Conservation (phyloP, 1,140 invertebrate genomes). For the Drosophila ohnishii region DNA sequence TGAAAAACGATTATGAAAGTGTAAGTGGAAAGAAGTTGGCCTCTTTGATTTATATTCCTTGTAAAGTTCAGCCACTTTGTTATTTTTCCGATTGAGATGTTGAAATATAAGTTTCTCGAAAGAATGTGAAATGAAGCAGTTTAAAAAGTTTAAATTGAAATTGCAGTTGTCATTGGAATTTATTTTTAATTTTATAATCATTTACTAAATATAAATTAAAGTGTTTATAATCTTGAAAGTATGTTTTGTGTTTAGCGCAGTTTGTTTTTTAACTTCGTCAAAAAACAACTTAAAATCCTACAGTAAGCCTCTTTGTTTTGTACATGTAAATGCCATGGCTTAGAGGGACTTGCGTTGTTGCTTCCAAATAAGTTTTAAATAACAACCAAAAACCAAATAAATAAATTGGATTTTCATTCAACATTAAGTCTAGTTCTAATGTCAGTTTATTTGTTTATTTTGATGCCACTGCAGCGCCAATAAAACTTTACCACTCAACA, state of each 20-base stretch:
- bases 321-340: not conserved
- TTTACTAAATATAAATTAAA: not conserved
- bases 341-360: constrained; percentile 9
- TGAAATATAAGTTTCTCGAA: constrained; percentile 9
- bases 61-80: constrained; percentile 12
- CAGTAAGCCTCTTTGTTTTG: not conserved
- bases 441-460: constrained; percentile 37
- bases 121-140: not conserved
- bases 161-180: not conserved
- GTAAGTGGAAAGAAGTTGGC: constrained; percentile 36
- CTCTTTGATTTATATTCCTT: constrained; percentile 25
- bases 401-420: constrained; percentile 25
- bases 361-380: constrained; percentile 2
- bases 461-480: constrained; percentile 41
- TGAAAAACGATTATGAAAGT: constrained; percentile 41
- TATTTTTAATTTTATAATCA: no score
- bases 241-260: not conserved
- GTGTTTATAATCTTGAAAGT: not conserved
- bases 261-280: not conserved
- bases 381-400: constrained; percentile 17
- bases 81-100: constrained; percentile 11
- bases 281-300: not conserved
- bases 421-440: constrained; percentile 14
- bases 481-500: constrained; percentile 44
- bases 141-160: not conserved